phyloP scores from a whole-genome alignment of 2,888 invertebrate genomes.

The Herminia tarsipennalis region DNA sequence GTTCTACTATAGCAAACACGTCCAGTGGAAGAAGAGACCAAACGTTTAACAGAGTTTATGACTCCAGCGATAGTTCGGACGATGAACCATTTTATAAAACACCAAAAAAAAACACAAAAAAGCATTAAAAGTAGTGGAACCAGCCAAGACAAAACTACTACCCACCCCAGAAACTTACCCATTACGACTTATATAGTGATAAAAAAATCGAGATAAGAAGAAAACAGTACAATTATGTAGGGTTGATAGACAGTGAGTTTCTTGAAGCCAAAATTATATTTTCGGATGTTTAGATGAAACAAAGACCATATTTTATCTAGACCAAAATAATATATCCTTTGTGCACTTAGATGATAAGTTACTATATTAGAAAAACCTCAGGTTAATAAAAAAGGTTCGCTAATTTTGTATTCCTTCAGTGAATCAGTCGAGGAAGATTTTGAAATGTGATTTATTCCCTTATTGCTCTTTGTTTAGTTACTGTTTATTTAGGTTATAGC shows the following conservation, averaged over 20 bases:
- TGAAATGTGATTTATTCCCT: conserved; percentile 12
- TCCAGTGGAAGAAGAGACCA: conserved; percentile 16
- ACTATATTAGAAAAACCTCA: conserved; percentile 13
- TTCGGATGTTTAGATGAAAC: conserved; percentile 18
- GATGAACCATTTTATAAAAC: conserved; percentile 16
- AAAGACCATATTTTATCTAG: conserved; percentile 18
- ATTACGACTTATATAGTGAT: conserved; percentile 16
- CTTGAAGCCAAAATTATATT: conserved; percentile 17
- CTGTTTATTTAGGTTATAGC: conserved; percentile 17
- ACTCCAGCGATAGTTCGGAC: conserved; percentile 18
- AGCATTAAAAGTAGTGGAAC: conserved; percentile 16
- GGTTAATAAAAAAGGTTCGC: conserved; percentile 14
- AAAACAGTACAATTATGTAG: conserved; percentile 19
- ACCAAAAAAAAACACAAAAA: conserved; percentile 13
- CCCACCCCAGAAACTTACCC: conserved; percentile 15
- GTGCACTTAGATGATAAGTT: conserved; percentile 15
- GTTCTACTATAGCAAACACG: conserved; percentile 16
- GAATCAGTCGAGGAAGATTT: conserved; percentile 16
- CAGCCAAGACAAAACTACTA: conserved; percentile 18
- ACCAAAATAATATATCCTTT: conserved; percentile 17
- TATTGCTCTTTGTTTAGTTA: conserved; percentile 13
- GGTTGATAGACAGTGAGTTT: conserved; percentile 18
- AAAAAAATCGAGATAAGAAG: conserved; percentile 15
- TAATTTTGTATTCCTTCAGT: conserved; percentile 17
- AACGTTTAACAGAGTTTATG: conserved; percentile 17